Percentiles rank a stretch among this genome's conserved stretches.
phyloP scores from a whole-genome alignment of 1,140 invertebrate genomes.

The Onthophagus taurus region DNA sequence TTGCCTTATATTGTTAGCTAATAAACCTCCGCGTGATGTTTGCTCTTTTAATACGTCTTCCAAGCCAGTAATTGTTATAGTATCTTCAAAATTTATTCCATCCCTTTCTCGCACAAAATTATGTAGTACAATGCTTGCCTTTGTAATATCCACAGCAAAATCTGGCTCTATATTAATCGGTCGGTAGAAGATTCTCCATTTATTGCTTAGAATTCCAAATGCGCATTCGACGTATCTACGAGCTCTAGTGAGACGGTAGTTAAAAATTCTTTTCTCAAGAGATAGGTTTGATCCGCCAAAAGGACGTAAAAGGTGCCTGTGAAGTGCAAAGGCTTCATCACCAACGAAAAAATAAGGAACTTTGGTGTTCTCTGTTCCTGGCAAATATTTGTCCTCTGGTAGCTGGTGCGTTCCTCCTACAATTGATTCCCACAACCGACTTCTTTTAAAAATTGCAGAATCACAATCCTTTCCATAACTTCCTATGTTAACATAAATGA shows the following conservation, averaged over 20 bases:
- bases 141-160: slow-evolving; percentile 26
- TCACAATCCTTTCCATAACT: slow-evolving; percentile 38
- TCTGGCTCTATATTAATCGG: slow-evolving; percentile 26
- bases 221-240: slow-evolving; percentile 36
- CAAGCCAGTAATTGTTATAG: too few species aligned
- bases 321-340: slow-evolving; percentile 41
- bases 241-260: slow-evolving; percentile 37
- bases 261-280: slow-evolving; percentile 35
- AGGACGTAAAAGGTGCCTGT: slow-evolving; percentile 36
- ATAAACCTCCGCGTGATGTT: too few species aligned
- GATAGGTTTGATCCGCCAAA: slow-evolving; percentile 30
- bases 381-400: slow-evolving; percentile 1
- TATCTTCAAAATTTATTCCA: slow-evolving; percentile 16
- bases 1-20: too few species aligned
- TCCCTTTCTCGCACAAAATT: slow-evolving; percentile 24
- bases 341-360: slow-evolving; percentile 25
- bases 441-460: slow-evolving; percentile 28
- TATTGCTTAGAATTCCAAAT: slow-evolving; percentile 39
- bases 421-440: neutral
- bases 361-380: neutral
- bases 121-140: slow-evolving; percentile 21
- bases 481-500: slow-evolving; percentile 37
- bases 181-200: slow-evolving; percentile 36
- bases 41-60: too few species aligned
- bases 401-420: neutral